These are phyloP conservation scores for Metopia argyrocephala DNA, from an alignment of 2,888 invertebrate genomes.

Conservation along the genomic window DNA sequence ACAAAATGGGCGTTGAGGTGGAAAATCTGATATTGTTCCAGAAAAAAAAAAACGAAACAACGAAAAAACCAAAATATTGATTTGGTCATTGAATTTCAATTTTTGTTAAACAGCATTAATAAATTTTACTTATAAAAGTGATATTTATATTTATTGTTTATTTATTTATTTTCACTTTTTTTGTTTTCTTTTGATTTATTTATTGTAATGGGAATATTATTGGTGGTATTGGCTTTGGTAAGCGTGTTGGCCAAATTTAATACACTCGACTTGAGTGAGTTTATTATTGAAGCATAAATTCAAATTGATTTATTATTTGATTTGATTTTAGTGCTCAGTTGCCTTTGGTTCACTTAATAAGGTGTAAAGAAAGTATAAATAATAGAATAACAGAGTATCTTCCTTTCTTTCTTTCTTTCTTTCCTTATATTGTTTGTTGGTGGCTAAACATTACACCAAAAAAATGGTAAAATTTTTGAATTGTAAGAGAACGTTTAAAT, in stretches of 20 bases:
- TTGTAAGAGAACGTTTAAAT: background rate
- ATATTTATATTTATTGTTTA: slow-evolving; percentile 52
- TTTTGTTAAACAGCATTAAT: slow-evolving; percentile 28
- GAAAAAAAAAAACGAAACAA: no score
- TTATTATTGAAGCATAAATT: slow-evolving; percentile 58
- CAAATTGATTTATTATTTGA: slow-evolving; percentile 32
- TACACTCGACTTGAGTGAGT: slow-evolving; percentile 49
- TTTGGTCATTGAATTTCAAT: slow-evolving; percentile 51
- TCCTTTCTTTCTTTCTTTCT: no score
- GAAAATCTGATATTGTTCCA: slow-evolving; percentile 48
- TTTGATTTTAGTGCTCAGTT: background rate
- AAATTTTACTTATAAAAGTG: slow-evolving; percentile 51
- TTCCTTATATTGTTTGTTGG: no score
- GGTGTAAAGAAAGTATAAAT: background rate
- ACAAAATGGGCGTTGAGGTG: slow-evolving; percentile 36
- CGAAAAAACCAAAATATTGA: no score
- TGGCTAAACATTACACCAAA: no score
- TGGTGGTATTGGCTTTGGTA: background rate
- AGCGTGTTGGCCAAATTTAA: slow-evolving; percentile 51
- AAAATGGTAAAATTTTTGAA: no score
- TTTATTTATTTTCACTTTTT: slow-evolving; percentile 3
- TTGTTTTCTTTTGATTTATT: background rate
- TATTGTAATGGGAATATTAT: background rate
- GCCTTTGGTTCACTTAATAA: background rate
- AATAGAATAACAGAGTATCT: background rate